A percentile compares a stretch with the other conserved stretches of the same genome.
phyloP scores from a whole-genome alignment of 2,888 invertebrate genomes.

The Tigriopus californicus region DNA sequence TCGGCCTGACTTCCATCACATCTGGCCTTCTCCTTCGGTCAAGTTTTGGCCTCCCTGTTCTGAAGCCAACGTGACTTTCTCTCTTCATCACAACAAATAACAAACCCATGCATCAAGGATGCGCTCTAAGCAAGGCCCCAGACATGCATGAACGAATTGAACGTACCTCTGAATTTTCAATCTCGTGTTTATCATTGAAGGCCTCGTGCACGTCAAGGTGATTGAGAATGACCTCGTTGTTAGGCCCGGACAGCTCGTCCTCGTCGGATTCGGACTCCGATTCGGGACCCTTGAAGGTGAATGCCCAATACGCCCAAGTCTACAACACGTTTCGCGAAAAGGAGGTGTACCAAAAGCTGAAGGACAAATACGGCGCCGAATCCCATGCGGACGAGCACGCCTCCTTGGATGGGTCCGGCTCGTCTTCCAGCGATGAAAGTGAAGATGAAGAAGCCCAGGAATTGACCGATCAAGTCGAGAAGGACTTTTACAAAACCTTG shows the following conservation, averaged over 20 bases:
- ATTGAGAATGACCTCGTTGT: too few species aligned
- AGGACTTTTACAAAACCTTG: constrained; percentile 68
- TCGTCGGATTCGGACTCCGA: constrained; percentile 17
- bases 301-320: constrained; percentile 59
- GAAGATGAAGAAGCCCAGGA: constrained; percentile 38
- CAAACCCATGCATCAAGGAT: too few species aligned
- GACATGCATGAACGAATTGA: too few species aligned
- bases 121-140: too few species aligned
- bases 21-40: too few species aligned
- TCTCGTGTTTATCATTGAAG: too few species aligned
- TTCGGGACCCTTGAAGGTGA: constrained; percentile 41
- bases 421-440: constrained; percentile 33
- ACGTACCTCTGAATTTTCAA: too few species aligned
- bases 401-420: constrained; percentile 27
- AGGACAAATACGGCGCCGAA: constrained; percentile 47
- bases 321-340: constrained; percentile 67
- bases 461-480: constrained; percentile 48
- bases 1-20: too few species aligned
- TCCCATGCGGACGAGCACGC: constrained; percentile 28
- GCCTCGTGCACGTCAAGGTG: too few species aligned
- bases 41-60: too few species aligned
- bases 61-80: too few species aligned
- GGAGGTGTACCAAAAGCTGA: constrained; percentile 62
- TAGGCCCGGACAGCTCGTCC: not conserved
- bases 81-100: too few species aligned